These are phyloP conservation scores for Ammospiza caudacuta DNA, from an alignment of 2,113 vertebrate genomes.

Conservation along the genomic window DNA sequence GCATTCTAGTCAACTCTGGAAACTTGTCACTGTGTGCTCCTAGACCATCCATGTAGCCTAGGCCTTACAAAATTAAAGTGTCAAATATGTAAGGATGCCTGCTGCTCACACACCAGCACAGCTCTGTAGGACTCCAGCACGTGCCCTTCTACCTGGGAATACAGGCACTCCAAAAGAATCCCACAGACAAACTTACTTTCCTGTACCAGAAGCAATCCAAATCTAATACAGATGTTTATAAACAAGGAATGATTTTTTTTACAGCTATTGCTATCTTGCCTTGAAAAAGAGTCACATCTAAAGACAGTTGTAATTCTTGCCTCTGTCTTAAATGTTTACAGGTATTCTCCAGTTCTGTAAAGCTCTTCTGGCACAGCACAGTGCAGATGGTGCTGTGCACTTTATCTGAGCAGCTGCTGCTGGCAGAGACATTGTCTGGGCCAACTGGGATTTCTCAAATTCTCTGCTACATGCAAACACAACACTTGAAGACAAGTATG, in stretches of 20 bases:
- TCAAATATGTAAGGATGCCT: not conserved
- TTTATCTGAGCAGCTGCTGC: not conserved
- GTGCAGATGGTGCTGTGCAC: not conserved
- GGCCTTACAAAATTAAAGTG: not conserved
- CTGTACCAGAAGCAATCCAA: not conserved
- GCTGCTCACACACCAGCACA: not conserved
- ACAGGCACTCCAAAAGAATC: not conserved
- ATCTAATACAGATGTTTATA: not conserved
- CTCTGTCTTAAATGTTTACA: not conserved
- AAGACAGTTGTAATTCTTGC: not conserved
- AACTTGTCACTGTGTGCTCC: not conserved
- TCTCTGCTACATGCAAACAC: not conserved
- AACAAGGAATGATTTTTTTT: not conserved
- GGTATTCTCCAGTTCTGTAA: not conserved
- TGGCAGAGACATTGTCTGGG: not conserved
- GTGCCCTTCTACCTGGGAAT: not conserved
- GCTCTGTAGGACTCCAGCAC: not conserved
- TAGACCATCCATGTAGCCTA: rapidly evolving
- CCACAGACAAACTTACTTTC: not conserved
- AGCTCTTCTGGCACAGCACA: not conserved
- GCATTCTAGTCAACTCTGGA: not conserved
- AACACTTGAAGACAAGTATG: not conserved
- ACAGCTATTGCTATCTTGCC: not conserved
- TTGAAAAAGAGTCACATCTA: not conserved
- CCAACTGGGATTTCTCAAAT: not conserved